A percentile compares a stretch with the other conserved stretches of the same genome.
Conservation (phyloP, 64 coral and sea anemone species). For the Stylophora pistillata region DNA sequence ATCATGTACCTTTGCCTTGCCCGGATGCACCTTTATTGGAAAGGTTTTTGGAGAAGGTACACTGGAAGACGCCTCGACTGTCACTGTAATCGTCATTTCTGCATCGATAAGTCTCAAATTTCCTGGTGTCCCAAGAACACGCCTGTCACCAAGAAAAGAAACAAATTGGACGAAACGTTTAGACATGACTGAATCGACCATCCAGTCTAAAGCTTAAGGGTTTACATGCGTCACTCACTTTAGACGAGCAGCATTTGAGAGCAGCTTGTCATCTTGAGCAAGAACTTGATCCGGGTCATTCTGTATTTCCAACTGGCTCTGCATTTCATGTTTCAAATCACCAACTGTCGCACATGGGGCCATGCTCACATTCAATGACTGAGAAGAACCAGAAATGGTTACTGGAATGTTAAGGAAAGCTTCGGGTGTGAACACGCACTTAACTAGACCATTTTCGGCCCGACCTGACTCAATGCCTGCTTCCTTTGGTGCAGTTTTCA, state of each 20-base stretch:
- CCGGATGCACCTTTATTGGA: background rate
- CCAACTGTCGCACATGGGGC: slow-evolving; percentile 1
- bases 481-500: slow-evolving; percentile 24
- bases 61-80: background rate
- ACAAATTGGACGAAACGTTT: background rate
- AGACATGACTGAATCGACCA: too few species aligned
- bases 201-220: background rate
- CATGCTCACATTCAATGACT: slow-evolving; percentile 1
- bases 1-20: slow-evolving; percentile 21
- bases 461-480: slow-evolving; percentile 37
- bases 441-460: slow-evolving; percentile 21
- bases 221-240: background rate
- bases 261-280: background rate
- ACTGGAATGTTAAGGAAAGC: background rate
- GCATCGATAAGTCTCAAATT: slow-evolving; percentile 7
- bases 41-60: background rate
- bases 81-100: background rate
- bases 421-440: slow-evolving; percentile 42
- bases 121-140: background rate
- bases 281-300: slow-evolving; percentile 1
- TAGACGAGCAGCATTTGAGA: background rate
- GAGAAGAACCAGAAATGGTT: background rate
- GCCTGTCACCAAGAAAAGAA: background rate
- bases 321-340: background rate
- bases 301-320: background rate